Evolutionary conservation across 2,797 vertebrate species (phyloP).

Genomic region (Mormyrus hasselquistii): DNA sequence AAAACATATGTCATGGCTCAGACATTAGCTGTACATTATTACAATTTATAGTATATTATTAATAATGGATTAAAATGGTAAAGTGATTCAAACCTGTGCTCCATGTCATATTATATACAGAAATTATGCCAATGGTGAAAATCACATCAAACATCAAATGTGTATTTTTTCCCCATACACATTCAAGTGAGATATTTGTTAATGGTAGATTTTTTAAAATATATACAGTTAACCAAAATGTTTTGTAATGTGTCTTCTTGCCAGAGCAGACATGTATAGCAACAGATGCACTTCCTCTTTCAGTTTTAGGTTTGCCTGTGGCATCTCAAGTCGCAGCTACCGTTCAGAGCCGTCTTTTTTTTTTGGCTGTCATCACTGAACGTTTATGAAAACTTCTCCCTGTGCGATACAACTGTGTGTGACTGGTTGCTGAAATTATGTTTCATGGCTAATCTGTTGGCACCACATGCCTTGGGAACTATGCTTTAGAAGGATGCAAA

Average conservation of each 20-base stretch:
- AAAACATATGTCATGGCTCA: background rate
- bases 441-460: background rate
- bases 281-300: slow-evolving; percentile 11
- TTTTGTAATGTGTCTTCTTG: background rate
- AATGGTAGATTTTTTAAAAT: background rate
- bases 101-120: background rate
- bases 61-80: background rate
- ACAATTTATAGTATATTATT: background rate
- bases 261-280: background rate
- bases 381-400: background rate
- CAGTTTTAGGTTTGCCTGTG: background rate
- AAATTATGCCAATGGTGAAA: background rate
- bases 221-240: slow-evolving; percentile 5
- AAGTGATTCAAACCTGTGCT: background rate
- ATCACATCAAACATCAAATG: background rate
- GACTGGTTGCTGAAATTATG: background rate
- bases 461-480: background rate
- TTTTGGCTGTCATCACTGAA: background rate
- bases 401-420: background rate
- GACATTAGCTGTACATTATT: background rate
- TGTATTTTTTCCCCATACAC: background rate
- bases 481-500: background rate
- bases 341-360: background rate
- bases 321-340: background rate
- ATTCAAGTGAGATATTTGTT: background rate